Base-by-base conservation (phyloP, 2,888 invertebrate genomes). In the Carcina quercana region DNA sequence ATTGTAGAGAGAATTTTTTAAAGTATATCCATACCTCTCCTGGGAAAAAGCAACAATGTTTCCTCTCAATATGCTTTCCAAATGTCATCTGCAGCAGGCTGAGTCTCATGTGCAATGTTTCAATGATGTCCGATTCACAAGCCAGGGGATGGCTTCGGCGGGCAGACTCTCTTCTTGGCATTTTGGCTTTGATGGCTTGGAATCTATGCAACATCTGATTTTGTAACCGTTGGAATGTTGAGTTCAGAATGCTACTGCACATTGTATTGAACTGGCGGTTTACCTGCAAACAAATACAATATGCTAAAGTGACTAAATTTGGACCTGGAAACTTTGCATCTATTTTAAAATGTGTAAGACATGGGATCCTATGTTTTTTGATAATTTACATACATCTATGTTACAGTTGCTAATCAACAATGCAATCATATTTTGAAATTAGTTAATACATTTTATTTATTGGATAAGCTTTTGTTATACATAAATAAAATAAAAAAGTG, bases 41-140 rank as follows among this genome's bases (percentile, higher is more conserved):
- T 27, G 96, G 95, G 63, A 97, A 96, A 74, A 97, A 97, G 76
- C 96, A 96, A 67, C 95, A 95, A 61, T 96, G 93, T 63, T 93
- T 94, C 53, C 94, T 87, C 68, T 96, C 96, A 63, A 97, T 96
- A 68, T 96, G 96, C 76, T 96, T 96, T 30, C 95, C 95, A 82
- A 96, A 95, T 12, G 95, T 93, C 96, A 96, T 96, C 75, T 95
- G 95, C 40, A 97, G 83, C 35, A 97, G 80, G 32, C 95, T 95
- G 30, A 97, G 86, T 45, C 96, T 88, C 91, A 96, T 97, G 60
- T 96, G 95, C 46, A 96, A 86, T 1, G 96, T 96, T 74, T 96
- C 96, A 59, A 96, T 91, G 27, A 96, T 96, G 71, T 96, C 96
- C 21, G 93, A 94, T 78, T 96, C 96, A 60, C 95, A 93, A 13